Percentiles rank a stretch among this genome's conserved stretches.
Evolutionary conservation across 2,888 invertebrate species (phyloP).

Genomic region (Parochlus steinenii): DNA sequence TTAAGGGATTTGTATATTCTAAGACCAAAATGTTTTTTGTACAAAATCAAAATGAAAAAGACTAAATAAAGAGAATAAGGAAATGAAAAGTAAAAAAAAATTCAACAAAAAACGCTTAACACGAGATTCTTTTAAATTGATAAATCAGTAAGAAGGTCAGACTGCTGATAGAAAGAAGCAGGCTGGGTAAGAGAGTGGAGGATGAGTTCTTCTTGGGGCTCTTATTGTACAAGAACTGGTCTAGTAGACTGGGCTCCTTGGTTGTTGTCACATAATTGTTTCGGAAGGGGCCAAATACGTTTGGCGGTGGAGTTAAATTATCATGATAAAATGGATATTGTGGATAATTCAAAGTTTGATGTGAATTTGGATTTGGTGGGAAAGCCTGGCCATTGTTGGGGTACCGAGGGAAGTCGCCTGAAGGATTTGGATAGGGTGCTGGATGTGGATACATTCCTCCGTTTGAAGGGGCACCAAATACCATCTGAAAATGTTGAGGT

Average conservation of each 20-base stretch:
- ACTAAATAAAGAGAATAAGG: too few species aligned
- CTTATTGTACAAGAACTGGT: slow-evolving; percentile 19
- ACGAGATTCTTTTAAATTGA: too few species aligned
- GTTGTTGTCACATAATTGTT: slow-evolving; percentile 25
- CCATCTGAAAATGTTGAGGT: slow-evolving; percentile 16
- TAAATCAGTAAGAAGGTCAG: slow-evolving; percentile 10
- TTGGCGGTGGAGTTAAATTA: slow-evolving; percentile 16
- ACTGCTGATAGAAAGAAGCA: slow-evolving; percentile 6
- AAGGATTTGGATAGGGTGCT: slow-evolving; percentile 17
- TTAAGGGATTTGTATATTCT: too few species aligned
- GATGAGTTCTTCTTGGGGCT: slow-evolving; percentile 4
- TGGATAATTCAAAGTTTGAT: slow-evolving; percentile 17
- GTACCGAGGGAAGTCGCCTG: slow-evolving; percentile 23
- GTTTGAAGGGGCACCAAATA: slow-evolving; percentile 7
- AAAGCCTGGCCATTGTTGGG: slow-evolving; percentile 20
- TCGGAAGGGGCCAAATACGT: slow-evolving; percentile 16
- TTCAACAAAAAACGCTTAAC: too few species aligned
- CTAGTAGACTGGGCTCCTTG: slow-evolving; percentile 24
- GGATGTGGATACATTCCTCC: slow-evolving; percentile 31
- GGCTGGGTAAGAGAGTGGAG: slow-evolving; percentile 6
- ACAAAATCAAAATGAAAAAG: too few species aligned
- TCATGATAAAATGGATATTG: slow-evolving; percentile 26
- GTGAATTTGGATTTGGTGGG: slow-evolving; percentile 24
- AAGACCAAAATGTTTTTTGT: too few species aligned
- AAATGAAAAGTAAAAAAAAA: too few species aligned